These are phyloP conservation scores for Paracentrotus lividus DNA, from an alignment of 53 echinoderm and acorn worm genomes.

Conservation along the genomic window DNA sequence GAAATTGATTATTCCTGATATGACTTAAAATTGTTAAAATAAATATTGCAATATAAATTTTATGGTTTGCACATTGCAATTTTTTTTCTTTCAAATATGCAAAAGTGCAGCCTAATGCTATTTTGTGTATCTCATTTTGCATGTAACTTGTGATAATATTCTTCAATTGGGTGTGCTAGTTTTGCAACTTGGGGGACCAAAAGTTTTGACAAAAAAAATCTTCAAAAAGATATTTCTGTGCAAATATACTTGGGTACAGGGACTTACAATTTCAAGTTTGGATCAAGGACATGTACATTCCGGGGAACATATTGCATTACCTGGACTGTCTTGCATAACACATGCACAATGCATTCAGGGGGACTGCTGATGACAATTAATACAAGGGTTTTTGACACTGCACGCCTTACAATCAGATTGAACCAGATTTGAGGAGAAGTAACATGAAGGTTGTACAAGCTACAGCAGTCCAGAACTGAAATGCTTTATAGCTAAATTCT, in stretches of 20 bases:
- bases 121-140: neutral
- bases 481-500: neutral
- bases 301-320: slow-evolving; percentile 10
- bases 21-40: too few relatives aligned
- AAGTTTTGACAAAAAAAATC: neutral
- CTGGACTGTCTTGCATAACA: slow-evolving; percentile 11
- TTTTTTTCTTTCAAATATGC: neutral
- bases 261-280: neutral
- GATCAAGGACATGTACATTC: neutral
- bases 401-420: neutral
- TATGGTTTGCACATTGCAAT: neutral
- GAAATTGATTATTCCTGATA: too few relatives aligned
- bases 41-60: too few relatives aligned
- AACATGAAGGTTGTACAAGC: neutral
- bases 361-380: neutral
- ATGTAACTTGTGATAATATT: neutral
- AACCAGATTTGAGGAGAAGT: neutral
- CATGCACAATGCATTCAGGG: slow-evolving; percentile 36
- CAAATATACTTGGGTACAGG: neutral
- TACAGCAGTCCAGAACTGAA: neutral
- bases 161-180: neutral
- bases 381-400: neutral
- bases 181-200: neutral
- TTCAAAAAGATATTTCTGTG: slow-evolving; percentile 14
- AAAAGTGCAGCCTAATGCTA: neutral